A percentile compares a stretch with the other conserved stretches of the same genome.
phyloP scores from a whole-genome alignment of 2,797 vertebrate species.

The Coilia nasus region DNA sequence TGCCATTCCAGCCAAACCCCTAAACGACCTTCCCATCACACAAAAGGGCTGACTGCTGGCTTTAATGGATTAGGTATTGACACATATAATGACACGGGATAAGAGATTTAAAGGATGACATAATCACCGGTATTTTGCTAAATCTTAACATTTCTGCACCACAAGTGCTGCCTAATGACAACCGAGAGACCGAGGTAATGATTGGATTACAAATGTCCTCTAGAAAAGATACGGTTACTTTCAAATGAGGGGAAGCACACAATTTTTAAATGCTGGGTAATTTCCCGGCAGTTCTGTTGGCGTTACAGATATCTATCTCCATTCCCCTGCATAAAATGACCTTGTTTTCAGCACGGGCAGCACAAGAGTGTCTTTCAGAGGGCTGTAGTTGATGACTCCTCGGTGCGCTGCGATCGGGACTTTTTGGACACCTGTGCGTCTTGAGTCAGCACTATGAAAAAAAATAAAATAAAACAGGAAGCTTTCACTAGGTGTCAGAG shows the following conservation, averaged over 20 bases:
- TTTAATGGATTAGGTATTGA: conserved; percentile 53
- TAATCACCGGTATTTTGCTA: conserved; percentile 47
- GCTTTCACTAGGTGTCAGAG: conserved; percentile 30
- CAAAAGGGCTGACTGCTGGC: conserved; percentile 57
- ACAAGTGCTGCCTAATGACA: conserved; percentile 13
- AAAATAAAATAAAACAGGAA: conserved; percentile 48
- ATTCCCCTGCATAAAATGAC: neutral
- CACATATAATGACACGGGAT: conserved; percentile 56
- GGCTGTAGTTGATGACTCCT: neutral
- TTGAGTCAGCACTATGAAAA: conserved; percentile 38
- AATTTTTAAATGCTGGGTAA: conserved; percentile 9
- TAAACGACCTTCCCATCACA: conserved; percentile 64
- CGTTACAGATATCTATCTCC: neutral
- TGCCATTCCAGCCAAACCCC: conserved; percentile 52
- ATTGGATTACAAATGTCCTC: conserved; percentile 19
- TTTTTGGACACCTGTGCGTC: conserved; percentile 21
- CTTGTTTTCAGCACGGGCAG: conserved; percentile 7
- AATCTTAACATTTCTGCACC: conserved; percentile 11
- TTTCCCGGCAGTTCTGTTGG: neutral
- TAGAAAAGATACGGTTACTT: neutral
- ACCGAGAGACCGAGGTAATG: neutral
- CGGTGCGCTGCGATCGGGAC: neutral
- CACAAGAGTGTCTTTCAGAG: neutral
- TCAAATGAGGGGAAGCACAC: conserved; percentile 13
- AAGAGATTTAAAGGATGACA: conserved; percentile 53